Percentiles rank a stretch among this genome's conserved stretches.
Conservation (phyloP, 1,140 invertebrate genomes). For the Bombus ignitus region DNA sequence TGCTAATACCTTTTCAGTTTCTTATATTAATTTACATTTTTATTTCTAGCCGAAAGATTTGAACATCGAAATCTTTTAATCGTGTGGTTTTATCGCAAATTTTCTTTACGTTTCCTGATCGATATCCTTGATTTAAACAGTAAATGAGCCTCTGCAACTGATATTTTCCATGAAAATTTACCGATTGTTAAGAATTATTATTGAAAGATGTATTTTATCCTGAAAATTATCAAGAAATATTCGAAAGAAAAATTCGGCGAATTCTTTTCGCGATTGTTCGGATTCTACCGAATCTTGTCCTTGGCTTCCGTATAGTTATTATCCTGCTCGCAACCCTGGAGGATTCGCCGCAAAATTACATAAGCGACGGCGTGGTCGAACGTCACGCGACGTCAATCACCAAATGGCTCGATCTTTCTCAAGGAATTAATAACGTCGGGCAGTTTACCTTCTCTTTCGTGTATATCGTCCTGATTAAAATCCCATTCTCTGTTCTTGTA, state of each 20-base stretch:
- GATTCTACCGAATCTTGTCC: conserved; percentile 30
- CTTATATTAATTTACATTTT: no score
- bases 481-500: conserved; percentile 27
- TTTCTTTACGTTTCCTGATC: no score
- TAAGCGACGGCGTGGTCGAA: conserved; percentile 51
- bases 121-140: no score
- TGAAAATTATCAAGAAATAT: background rate
- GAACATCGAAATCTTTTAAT: no score
- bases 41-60: no score
- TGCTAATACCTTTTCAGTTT: no score
- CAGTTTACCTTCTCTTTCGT: conserved; percentile 13
- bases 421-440: conserved; percentile 56
- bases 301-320: conserved; percentile 48
- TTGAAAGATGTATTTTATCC: no score
- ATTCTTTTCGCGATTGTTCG: background rate
- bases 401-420: conserved; percentile 69
- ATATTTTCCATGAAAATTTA: no score
- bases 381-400: conserved; percentile 76
- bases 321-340: conserved; percentile 52
- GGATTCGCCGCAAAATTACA: conserved; percentile 61
- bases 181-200: no score
- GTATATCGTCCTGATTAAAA: conserved; percentile 51
- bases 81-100: no score
- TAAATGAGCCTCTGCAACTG: no score
- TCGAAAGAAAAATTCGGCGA: background rate